These are phyloP conservation scores for Diadumene lineata DNA, from an alignment of 92 coral and sea anemone species.

Conservation along the genomic window DNA sequence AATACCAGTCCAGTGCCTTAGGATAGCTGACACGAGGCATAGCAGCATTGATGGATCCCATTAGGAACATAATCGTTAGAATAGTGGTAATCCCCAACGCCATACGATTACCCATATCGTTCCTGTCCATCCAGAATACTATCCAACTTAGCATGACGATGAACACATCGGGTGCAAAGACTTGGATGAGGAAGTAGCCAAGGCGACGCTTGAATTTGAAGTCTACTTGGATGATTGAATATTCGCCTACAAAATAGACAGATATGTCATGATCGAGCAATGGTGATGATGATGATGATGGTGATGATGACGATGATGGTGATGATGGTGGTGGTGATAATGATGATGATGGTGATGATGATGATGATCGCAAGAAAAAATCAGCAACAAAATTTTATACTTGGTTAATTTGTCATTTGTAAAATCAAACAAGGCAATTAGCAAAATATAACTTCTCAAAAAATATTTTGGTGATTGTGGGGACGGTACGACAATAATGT, in stretches of 20 bases:
- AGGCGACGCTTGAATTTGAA: constrained; percentile 68
- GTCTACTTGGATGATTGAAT: constrained; percentile 51
- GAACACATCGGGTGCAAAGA: constrained; percentile 71
- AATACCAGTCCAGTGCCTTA: constrained; percentile 69
- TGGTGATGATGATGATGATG: neutral
- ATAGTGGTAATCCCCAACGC: constrained; percentile 80
- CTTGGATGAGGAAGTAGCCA: constrained; percentile 85
- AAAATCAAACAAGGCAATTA: too few species aligned
- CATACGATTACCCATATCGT: constrained; percentile 81
- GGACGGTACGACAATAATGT: too few species aligned
- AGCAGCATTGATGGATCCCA: constrained; percentile 70
- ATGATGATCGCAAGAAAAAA: neutral
- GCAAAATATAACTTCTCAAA: too few species aligned
- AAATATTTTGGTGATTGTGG: too few species aligned
- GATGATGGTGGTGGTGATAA: neutral
- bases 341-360: neutral
- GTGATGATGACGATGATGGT: neutral
- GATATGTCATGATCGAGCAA: neutral
- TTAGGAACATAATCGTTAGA: constrained; percentile 77
- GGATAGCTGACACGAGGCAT: constrained; percentile 75
- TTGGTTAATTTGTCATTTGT: too few species aligned
- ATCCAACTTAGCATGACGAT: constrained; percentile 87
- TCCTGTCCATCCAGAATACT: constrained; percentile 85
- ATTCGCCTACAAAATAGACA: constrained; percentile 52
- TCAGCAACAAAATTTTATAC: too few species aligned